A percentile compares a stretch with the other conserved stretches of the same genome.
Conservation (phyloP, 2,797 vertebrate species). For the Lepidocolaptes lacrymiger region DNA sequence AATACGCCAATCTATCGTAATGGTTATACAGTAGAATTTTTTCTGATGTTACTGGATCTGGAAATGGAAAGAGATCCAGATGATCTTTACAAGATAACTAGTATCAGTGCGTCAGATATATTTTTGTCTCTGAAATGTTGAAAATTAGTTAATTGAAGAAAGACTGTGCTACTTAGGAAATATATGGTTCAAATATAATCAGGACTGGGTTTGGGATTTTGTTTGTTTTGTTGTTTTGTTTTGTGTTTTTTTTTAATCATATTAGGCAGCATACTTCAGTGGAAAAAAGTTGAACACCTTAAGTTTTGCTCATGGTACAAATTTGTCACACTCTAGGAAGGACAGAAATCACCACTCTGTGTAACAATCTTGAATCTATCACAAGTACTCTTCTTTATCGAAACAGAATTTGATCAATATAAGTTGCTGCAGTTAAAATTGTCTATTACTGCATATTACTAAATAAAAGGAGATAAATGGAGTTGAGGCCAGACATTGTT, state of each 20-base stretch:
- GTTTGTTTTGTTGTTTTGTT: neutral
- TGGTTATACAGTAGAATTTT: neutral
- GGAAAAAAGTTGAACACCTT: neutral
- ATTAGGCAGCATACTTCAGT: too few species aligned
- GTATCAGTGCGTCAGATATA: neutral
- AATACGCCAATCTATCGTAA: neutral
- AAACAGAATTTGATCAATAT: neutral
- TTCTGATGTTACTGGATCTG: neutral
- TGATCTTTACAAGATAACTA: neutral
- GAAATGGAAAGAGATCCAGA: neutral
- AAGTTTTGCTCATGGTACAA: neutral
- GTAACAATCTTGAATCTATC: neutral
- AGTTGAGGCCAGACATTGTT: slow-evolving; percentile 30
- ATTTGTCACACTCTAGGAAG: neutral
- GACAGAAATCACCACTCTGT: neutral
- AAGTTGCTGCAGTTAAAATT: neutral
- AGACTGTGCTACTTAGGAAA: neutral
- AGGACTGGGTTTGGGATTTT: neutral
- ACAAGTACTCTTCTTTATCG: neutral
- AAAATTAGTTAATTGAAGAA: neutral
- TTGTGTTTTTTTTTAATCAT: neutral
- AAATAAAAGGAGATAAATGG: slow-evolving; percentile 17
- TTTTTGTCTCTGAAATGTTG: neutral
- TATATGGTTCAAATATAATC: neutral
- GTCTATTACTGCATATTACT: neutral